Percentiles rank a stretch among this genome's conserved stretches.
Evolutionary conservation across 2,888 invertebrate species (phyloP).

Genomic region (Panorpa germanica): DNA sequence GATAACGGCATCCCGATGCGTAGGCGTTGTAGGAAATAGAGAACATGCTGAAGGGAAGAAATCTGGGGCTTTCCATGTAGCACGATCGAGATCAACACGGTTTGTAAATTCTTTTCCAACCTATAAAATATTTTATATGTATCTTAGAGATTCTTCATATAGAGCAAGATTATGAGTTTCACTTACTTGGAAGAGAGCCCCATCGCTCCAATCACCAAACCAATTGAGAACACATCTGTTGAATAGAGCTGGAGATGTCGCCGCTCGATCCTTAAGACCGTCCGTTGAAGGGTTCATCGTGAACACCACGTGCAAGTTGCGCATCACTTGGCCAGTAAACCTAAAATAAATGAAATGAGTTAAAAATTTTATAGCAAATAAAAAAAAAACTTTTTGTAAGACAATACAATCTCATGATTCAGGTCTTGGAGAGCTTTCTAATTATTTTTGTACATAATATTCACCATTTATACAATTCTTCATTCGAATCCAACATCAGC

Average conservation of each 20-base stretch:
- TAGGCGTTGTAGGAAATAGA: constrained; percentile 50
- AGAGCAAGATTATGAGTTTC: constrained; percentile 4
- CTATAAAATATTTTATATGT: constrained; percentile 18
- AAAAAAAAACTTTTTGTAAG: background rate
- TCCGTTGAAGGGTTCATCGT: constrained; percentile 99
- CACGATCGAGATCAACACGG: constrained; percentile 82
- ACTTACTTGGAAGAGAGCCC: constrained; percentile 69
- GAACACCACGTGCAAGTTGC: constrained; percentile 97
- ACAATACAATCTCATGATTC: background rate
- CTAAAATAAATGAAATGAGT: constrained; percentile 14
- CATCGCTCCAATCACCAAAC: constrained; percentile 99
- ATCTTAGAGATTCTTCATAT: constrained; percentile 2
- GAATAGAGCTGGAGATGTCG: constrained; percentile 97
- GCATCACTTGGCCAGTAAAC: constrained; percentile 98
- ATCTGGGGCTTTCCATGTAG: constrained; percentile 71
- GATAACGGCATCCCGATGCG: constrained; percentile 91
- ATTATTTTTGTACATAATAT: constrained; percentile 8
- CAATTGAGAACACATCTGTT: constrained; percentile 98
- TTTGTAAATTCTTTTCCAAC: constrained; percentile 93
- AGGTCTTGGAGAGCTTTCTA: background rate
- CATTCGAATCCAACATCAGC: constrained; percentile 93
- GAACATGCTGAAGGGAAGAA: constrained; percentile 80
- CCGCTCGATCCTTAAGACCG: constrained; percentile 93
- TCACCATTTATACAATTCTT: constrained; percentile 95
- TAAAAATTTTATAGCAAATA: background rate